Evolutionary conservation across 2,797 vertebrate species (phyloP), one percentile per base, ranked within the genome.

Genomic region (Sebastes matsubarae): DNA sequence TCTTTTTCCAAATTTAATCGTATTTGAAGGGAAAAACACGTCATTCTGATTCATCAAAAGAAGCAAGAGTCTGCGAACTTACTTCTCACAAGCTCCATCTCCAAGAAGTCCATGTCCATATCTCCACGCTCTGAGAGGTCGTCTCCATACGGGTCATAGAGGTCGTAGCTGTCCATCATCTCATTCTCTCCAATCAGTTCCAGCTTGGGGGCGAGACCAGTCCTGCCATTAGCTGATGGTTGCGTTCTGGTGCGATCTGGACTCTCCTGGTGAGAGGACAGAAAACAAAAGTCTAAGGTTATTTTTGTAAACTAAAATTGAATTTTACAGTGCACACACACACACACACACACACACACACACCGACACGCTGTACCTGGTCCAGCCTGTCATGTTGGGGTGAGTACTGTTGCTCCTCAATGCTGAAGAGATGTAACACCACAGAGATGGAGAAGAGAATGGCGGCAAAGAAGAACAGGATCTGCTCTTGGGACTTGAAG

Each of bases 401-500:
- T 34, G 94, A 96, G 86, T 98, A 98, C 79, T 95, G 97, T 81
- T 97, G 96, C 92, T 99, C 99, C 79, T 98, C 97, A 0, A 99
- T 99, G 92, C 98, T 99, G 77, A 96, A 95, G 59, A 99, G 97
- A 78, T 99, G 98, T 61, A 99, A 95, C 61, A 85, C 93, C 75
- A 99, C 98, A 0, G 98, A 99, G 80, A 94, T 86, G 0, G 96
- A 94, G 92, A 99, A 96, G 85, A 99, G 94, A 87, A 98, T 91
- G 72, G 98, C 96, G 0, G 98, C 97, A 2, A 99, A 99, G 94
- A 99, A 92, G 93, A 99, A 99, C 63, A 99, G 96, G 84, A 99
- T 98, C 94, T 99, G 98, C 92, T 99, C 97, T 94, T 99, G 99
- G 3, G 98, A 98, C 79, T 96, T 95, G 89, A 99, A 99, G 84